Percentiles rank a stretch among this genome's conserved stretches.
phyloP scores from a whole-genome alignment of 2,797 vertebrate genomes.

The Argya squamiceps region DNA sequence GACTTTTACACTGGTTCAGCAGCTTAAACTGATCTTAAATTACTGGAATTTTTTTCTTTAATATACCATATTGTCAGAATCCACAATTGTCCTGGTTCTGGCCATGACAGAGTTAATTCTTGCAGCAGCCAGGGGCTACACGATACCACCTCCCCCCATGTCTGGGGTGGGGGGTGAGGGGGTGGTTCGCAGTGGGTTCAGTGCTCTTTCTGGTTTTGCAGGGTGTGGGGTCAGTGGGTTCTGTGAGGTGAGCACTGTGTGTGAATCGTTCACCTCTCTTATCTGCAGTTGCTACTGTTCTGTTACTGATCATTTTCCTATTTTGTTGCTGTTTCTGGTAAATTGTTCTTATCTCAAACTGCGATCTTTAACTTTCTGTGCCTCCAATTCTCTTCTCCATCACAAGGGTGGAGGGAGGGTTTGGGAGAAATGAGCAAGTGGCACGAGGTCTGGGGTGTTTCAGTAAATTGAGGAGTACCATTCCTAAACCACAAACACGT shows the following conservation, averaged over 20 bases:
- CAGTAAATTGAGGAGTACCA: neutral
- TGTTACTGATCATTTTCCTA: neutral
- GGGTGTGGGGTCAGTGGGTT: neutral
- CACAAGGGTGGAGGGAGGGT: rapidly evolving
- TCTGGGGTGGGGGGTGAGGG: too few relatives aligned
- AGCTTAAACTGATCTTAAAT: neutral
- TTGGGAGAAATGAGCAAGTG: neutral
- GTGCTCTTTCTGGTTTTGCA: neutral
- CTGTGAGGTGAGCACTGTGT: neutral
- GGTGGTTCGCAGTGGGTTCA: rapidly evolving
- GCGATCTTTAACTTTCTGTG: neutral
- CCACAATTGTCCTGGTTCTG: neutral
- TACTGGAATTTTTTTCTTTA: neutral
- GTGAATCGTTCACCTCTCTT: rapidly evolving
- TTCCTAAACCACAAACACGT: neutral
- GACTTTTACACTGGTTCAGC: neutral
- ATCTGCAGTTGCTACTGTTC: neutral
- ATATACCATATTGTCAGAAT: neutral
- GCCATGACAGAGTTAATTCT: neutral
- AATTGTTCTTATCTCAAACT: neutral
- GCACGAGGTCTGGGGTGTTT: rapidly evolving
- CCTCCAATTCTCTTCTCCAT: neutral
- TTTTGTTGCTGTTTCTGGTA: neutral
- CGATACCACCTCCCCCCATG: rapidly evolving
- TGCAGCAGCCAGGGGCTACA: neutral